These are phyloP conservation scores for Chrysolina haemoptera DNA, from an alignment of 2,888 invertebrate species.

Conservation along the genomic window DNA sequence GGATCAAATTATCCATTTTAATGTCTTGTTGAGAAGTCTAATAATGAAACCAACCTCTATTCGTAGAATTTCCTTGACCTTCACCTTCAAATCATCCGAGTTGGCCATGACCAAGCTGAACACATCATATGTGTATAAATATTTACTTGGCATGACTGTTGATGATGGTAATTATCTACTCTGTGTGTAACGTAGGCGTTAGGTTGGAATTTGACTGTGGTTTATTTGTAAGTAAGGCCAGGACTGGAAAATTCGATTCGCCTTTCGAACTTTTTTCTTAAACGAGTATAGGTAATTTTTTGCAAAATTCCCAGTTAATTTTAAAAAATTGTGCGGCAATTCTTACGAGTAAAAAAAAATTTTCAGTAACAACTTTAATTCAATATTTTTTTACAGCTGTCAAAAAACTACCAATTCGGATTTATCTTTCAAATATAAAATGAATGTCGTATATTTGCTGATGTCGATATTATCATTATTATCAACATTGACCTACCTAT, in stretches of 20 bases:
- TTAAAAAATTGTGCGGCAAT: too few species aligned
- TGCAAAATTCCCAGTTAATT: too few species aligned
- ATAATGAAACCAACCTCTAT: constrained; percentile 5
- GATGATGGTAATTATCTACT: constrained; percentile 18
- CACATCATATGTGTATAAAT: constrained; percentile 12
- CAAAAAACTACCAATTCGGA: too few species aligned
- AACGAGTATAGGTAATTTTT: too few species aligned
- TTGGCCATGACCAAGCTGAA: constrained; percentile 19
- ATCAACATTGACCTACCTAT: too few species aligned
- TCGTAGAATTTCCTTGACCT: constrained; percentile 12
- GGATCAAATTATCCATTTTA: neutral
- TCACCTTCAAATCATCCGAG: constrained; percentile 32
- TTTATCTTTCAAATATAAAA: too few species aligned
- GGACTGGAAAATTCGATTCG: neutral
- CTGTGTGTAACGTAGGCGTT: constrained; percentile 16
- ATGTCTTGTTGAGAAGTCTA: neutral
- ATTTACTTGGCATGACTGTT: constrained; percentile 24
- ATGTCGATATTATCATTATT: too few species aligned
- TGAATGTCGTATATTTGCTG: too few species aligned
- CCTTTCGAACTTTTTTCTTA: too few species aligned
- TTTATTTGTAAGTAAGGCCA: neutral
- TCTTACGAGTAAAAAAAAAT: too few species aligned
- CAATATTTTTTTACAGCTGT: too few species aligned
- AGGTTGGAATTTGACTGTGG: neutral
- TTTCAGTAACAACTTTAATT: too few species aligned